These are phyloP conservation scores for Eupithecia insigniata DNA, from an alignment of 2,888 invertebrate genomes.

Conservation along the genomic window DNA sequence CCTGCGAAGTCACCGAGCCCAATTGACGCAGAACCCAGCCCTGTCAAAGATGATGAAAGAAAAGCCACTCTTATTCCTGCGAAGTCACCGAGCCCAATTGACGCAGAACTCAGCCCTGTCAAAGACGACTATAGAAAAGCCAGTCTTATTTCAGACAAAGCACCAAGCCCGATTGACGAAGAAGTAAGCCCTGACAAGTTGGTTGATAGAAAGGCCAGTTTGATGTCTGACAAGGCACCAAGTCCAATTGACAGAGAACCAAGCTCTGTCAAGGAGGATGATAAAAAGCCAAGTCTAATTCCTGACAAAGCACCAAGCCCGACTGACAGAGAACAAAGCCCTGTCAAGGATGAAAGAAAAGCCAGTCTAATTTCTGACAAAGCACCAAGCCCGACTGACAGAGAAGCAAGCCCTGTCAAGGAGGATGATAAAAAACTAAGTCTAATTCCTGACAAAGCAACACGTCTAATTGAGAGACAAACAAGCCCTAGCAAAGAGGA, in stretches of 20 bases:
- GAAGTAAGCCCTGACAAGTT: conserved; percentile 9
- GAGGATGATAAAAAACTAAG: no score
- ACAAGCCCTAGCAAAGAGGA: neutral
- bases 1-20: conserved; percentile 10
- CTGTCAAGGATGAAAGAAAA: conserved; percentile 17
- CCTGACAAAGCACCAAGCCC: neutral
- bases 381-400: conserved; percentile 12
- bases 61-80: neutral
- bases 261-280: conserved; percentile 27
- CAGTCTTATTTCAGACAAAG: conserved; percentile 12
- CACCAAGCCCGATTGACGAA: conserved; percentile 12
- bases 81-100: conserved; percentile 5
- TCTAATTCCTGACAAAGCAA: no score
- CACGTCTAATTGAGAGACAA: neutral
- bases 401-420: conserved; percentile 10
- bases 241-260: conserved; percentile 16
- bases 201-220: conserved; percentile 9
- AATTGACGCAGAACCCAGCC: conserved; percentile 14
- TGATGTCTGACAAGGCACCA: conserved; percentile 3
- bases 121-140: conserved; percentile 3
- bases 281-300: conserved; percentile 28
- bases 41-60: conserved; percentile 4
- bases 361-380: conserved; percentile 16
- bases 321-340: conserved; percentile 24
- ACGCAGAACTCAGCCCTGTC: conserved; percentile 5